A percentile compares a stretch with the other conserved stretches of the same genome.
These are phyloP conservation scores for Myocastor coypus DNA, from an alignment of 2,113 vertebrate species.

Conservation along the genomic window DNA sequence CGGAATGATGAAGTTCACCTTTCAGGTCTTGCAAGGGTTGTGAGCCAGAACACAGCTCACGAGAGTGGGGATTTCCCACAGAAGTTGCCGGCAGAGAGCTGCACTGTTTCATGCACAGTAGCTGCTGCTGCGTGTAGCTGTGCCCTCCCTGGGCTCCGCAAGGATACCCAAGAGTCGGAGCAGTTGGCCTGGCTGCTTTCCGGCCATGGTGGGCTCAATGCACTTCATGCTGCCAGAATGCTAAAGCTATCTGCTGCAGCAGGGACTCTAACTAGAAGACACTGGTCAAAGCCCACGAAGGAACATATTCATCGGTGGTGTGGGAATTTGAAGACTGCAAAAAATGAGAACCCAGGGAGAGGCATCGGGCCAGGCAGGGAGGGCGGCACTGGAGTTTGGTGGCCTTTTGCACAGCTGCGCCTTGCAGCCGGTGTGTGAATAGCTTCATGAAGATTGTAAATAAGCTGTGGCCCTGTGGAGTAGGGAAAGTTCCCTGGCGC, in stretches of 20 bases:
- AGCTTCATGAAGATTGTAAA: not conserved
- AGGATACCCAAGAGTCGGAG: fast-evolving
- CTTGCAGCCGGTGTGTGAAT: not conserved
- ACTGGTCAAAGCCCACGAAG: not conserved
- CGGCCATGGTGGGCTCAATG: not conserved
- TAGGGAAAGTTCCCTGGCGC: not conserved
- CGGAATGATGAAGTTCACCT: constrained; percentile 59
- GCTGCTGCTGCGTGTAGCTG: not conserved
- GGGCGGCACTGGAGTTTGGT: fast-evolving
- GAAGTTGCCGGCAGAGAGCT: constrained; percentile 37
- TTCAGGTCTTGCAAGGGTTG: constrained; percentile 44
- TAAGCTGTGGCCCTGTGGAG: not conserved
- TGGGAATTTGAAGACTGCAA: not conserved
- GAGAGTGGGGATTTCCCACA: constrained; percentile 49
- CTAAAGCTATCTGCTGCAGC: not conserved
- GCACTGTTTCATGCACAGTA: constrained; percentile 7
- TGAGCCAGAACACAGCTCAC: constrained; percentile 68
- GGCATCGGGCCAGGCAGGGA: not conserved
- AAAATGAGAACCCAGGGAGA: not conserved
- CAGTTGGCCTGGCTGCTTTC: not conserved
- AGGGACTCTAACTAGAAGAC: not conserved
- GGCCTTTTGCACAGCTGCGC: not conserved
- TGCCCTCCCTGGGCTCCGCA: not conserved
- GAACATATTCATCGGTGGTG: not conserved
- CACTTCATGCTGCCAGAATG: not conserved